These are phyloP conservation scores for Lamellibrachia luymesi DNA, from an alignment of 1,140 invertebrate species.

Conservation along the genomic window DNA sequence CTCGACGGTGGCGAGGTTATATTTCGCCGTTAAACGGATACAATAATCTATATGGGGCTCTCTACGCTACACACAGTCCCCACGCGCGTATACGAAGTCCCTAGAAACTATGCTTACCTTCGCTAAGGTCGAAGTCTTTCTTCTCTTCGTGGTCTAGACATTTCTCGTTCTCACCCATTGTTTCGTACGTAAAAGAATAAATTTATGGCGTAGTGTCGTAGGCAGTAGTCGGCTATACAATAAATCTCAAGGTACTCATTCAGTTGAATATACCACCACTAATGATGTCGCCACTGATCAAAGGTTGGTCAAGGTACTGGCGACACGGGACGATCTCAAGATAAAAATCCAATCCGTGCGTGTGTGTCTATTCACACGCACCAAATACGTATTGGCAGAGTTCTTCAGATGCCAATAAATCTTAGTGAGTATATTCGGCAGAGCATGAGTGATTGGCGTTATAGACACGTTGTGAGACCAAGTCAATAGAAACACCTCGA, in stretches of 20 bases:
- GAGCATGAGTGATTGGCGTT: neutral
- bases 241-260: neutral
- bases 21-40: no score
- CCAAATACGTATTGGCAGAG: neutral
- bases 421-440: neutral
- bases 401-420: neutral
- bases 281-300: neutral
- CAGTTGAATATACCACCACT: neutral
- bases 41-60: no score
- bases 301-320: neutral
- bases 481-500: no score
- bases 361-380: neutral
- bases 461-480: no score
- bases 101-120: neutral
- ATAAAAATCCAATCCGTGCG: neutral
- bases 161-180: neutral
- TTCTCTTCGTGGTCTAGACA: neutral
- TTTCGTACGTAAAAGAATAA: neutral
- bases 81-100: no score
- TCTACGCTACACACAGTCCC: no score
- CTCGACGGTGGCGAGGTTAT: no score
- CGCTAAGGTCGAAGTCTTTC: neutral
- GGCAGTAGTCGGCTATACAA: neutral
- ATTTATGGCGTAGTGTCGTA: no score
- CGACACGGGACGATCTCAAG: neutral